Conservation (phyloP, 2,797 vertebrate species). For the Botia kubotai region DNA sequence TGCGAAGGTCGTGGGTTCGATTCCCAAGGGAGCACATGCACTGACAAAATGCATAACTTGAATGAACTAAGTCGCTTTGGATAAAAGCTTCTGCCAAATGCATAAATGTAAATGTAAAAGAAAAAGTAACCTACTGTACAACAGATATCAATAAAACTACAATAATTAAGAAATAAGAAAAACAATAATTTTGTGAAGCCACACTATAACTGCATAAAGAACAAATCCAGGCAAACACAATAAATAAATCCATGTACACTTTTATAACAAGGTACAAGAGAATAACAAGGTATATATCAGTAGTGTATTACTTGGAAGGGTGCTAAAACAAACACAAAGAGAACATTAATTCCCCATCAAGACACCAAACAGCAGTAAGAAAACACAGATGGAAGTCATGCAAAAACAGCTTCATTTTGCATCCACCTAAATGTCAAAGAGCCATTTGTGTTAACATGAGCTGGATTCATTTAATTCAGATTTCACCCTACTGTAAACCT, state of each 20-base stretch:
- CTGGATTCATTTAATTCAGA: too few species aligned
- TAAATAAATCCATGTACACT: constrained; percentile 33
- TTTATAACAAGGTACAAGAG: neutral
- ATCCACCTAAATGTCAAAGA: neutral
- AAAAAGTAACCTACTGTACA: too few species aligned
- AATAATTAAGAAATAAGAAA: too few species aligned
- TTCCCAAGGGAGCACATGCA: too few species aligned
- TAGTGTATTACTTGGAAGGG: constrained; percentile 38
- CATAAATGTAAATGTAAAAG: too few species aligned
- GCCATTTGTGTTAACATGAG: neutral
- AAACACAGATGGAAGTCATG: constrained; percentile 5
- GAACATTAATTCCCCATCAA: neutral
- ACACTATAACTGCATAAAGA: neutral
- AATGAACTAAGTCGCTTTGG: too few species aligned
- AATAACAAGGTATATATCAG: constrained; percentile 19
- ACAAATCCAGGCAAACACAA: constrained; percentile 20
- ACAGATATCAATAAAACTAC: too few species aligned
- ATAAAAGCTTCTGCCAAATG: too few species aligned
- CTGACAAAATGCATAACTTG: too few species aligned
- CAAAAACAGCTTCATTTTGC: neutral
- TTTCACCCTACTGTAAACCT: too few species aligned
- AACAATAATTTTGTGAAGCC: too few species aligned
- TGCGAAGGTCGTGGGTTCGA: too few species aligned
- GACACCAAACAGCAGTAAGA: neutral
- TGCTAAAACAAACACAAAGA: constrained; percentile 41